A percentile compares a stretch with the other conserved stretches of the same genome.
These are phyloP conservation scores for Nephrotoma flavescens DNA, from an alignment of 2,888 invertebrate species.

Conservation along the genomic window DNA sequence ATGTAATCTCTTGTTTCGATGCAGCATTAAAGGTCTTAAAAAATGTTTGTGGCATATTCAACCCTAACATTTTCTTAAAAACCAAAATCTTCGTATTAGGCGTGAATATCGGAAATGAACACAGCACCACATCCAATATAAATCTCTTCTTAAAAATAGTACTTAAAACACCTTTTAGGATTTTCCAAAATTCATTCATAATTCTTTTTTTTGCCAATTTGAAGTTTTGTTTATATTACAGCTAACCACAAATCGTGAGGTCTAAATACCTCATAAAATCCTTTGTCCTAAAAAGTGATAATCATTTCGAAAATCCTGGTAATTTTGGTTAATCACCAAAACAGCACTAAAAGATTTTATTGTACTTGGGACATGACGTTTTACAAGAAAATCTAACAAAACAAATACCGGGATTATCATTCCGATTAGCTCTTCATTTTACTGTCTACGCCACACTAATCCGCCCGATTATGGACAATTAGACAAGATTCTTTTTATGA, in stretches of 20 bases:
- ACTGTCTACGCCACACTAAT: neutral
- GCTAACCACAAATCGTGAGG: neutral
- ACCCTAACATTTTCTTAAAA: neutral
- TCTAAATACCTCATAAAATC: neutral
- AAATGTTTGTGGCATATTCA: neutral
- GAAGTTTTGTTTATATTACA: neutral
- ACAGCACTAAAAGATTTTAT: neutral
- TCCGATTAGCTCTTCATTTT: neutral
- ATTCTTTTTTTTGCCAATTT: neutral
- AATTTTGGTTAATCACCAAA: neutral
- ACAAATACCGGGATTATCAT: neutral
- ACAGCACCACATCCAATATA: neutral
- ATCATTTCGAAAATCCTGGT: neutral
- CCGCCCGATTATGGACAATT: neutral
- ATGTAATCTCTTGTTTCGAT: no score
- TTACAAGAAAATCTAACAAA: neutral
- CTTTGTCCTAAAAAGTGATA: neutral
- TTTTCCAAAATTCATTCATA: neutral
- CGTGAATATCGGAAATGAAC: neutral
- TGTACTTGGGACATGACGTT: neutral
- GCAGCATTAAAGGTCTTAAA: neutral
- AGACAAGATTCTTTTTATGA: neutral
- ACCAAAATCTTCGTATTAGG: neutral
- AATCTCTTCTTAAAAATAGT: neutral
- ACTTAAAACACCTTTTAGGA: neutral